phyloP scores from a whole-genome alignment of 1,140 invertebrate genomes.

The Lepidurus couesii region DNA sequence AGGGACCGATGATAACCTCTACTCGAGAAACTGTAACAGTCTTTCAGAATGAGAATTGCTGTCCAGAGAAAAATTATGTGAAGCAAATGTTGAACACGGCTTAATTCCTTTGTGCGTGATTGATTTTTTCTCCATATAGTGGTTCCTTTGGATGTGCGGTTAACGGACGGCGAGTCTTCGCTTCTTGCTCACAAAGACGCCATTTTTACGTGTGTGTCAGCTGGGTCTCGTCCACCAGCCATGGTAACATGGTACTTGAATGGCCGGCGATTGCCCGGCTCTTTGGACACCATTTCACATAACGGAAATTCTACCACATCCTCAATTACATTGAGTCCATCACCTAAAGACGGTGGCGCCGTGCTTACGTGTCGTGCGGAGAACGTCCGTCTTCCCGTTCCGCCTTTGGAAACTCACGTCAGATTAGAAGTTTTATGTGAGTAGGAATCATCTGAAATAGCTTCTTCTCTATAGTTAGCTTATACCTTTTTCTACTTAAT shows the following conservation, averaged over 20 bases:
- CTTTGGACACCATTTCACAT: constrained; percentile 48
- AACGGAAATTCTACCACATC: constrained; percentile 79
- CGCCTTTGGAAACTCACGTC: constrained; percentile 27
- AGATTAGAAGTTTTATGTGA: constrained; percentile 32
- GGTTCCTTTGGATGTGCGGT: constrained; percentile 39
- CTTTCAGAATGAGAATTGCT: too few relatives aligned
- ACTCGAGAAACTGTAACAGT: too few relatives aligned
- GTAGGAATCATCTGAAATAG: background rate
- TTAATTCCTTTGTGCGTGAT: constrained; percentile 15
- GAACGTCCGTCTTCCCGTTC: constrained; percentile 45
- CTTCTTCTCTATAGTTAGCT: too few relatives aligned
- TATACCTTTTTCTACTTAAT: background rate
- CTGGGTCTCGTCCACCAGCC: constrained; percentile 38
- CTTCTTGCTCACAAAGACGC: constrained; percentile 37
- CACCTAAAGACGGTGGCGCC: constrained; percentile 73
- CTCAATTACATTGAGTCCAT: constrained; percentile 69
- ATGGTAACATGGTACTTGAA: constrained; percentile 39
- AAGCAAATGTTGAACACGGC: background rate
- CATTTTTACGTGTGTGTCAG: constrained; percentile 37
- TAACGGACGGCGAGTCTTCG: constrained; percentile 33
- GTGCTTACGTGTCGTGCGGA: constrained; percentile 71
- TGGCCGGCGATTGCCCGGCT: constrained; percentile 28
- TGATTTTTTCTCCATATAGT: constrained; percentile 34
- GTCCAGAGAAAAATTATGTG: too few relatives aligned
- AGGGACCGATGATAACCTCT: too few relatives aligned